These are phyloP conservation scores for Trachops cirrhosus DNA, from an alignment of 2,797 vertebrate species.

Conservation along the genomic window DNA sequence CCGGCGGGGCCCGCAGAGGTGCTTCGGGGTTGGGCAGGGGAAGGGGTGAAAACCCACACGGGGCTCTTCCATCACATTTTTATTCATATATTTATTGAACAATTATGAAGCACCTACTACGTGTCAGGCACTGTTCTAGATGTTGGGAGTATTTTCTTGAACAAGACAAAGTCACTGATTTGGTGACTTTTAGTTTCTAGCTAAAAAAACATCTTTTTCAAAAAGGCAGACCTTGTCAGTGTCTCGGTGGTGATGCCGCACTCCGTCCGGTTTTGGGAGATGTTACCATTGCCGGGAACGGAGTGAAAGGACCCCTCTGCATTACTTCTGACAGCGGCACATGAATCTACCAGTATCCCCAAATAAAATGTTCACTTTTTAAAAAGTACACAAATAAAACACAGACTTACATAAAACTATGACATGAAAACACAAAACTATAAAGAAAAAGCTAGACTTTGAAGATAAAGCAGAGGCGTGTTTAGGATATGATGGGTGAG, in stretches of 20 bases:
- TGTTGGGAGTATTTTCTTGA: not conserved
- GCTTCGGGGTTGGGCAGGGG: too few relatives aligned
- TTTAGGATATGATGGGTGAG: not conserved
- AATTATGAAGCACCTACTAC: not conserved
- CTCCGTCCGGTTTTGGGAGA: not conserved
- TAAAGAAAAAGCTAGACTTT: not conserved
- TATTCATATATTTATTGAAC: not conserved
- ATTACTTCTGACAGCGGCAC: not conserved
- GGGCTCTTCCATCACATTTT: too few relatives aligned
- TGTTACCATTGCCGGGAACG: not conserved
- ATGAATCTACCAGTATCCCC: not conserved
- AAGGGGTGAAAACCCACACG: too few relatives aligned
- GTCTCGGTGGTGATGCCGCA: not conserved
- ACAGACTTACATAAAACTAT: not conserved
- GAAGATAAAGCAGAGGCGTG: not conserved
- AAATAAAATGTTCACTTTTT: not conserved
- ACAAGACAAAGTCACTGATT: not conserved
- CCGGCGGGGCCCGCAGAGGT: too few relatives aligned
- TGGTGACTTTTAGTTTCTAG: not conserved
- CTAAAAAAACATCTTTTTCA: not conserved
- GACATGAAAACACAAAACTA: not conserved
- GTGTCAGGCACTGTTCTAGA: not conserved
- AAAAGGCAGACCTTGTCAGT: not conserved
- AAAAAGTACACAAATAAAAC: not conserved
- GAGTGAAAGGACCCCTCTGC: not conserved